phyloP scores from a whole-genome alignment of 2,888 invertebrate genomes.

The Teinopalpus imperialis region DNA sequence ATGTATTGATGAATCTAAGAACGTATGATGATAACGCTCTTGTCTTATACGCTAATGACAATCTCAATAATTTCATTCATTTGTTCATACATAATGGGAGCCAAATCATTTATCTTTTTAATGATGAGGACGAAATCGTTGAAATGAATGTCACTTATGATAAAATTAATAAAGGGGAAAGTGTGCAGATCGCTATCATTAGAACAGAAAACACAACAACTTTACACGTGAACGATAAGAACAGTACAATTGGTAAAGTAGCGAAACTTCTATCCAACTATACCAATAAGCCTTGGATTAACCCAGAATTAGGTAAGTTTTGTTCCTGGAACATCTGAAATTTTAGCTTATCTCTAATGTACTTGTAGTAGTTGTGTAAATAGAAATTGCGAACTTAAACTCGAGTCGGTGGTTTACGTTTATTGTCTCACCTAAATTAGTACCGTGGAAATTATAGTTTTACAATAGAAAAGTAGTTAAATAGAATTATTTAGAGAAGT shows the following conservation, averaged over 20 bases:
- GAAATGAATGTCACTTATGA: constrained; percentile 89
- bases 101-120: constrained; percentile 92
- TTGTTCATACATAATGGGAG: constrained; percentile 90
- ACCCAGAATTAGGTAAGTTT: constrained; percentile 87
- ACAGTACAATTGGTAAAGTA: constrained; percentile 86
- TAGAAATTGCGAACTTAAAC: constrained; percentile 26
- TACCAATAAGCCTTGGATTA: constrained; percentile 93
- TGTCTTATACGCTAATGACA: constrained; percentile 95
- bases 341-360: constrained; percentile 23
- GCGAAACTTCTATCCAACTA: constrained; percentile 88
- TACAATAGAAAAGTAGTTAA: constrained; percentile 9
- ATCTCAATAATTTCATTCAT: constrained; percentile 96
- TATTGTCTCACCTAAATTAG: constrained; percentile 25
- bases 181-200: constrained; percentile 93
- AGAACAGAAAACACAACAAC: constrained; percentile 87
- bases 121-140: constrained; percentile 89
- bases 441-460: constrained; percentile 21
- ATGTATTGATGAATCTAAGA: constrained; percentile 93
- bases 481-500: too few relatives aligned
- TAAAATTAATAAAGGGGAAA: constrained; percentile 89
- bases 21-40: constrained; percentile 92
- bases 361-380: constrained; percentile 25
- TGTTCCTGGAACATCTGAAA: constrained; percentile 22
- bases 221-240: constrained; percentile 91
- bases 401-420: constrained; percentile 20